Evolutionary conservation across 2,797 vertebrate species (phyloP), one percentile per base, ranked within the genome.

Genomic region (Peromyscus nudipes): DNA sequence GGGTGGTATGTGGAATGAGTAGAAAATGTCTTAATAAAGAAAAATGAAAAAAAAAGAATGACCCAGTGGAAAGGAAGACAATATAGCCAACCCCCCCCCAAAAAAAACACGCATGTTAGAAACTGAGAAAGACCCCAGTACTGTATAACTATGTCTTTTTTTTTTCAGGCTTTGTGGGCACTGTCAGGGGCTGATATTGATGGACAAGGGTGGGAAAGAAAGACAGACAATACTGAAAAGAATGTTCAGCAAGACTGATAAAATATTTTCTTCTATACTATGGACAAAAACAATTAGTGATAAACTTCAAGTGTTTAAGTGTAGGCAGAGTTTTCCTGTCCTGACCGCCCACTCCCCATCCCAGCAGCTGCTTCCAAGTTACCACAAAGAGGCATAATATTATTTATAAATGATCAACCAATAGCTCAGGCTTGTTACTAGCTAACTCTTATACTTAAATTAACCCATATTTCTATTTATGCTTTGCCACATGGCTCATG

Each of bases 271-370:
- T 96, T 77, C 19, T 31, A 25, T 27, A 21, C 31, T 73, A 5
- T 49, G 62, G n/a, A 29, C 16, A 80, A 60, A 23, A 77, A 49
- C 85, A 23, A 91, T 67, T 55, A 87, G n/a, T 23, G 65, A 17
- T 52, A 96, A 81, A 77, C 64, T 37, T 64, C 4, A 40, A 60
- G 17, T 43, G 57, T 90, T 87, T 73, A 88, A 91, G 95, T 60
- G 65, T 91, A 81, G 55, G 55, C 55, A 55, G 55, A 55, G 55
- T 17, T 55, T 55, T 55, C 16, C 55, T 55, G 55, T 55, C 55
- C 55, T 55, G 16, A 55, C 55, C 12, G 16, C 55, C 55, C 14
- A 55, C 14, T 55, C 55, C 55, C 55, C 55, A 55, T 55, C 55
- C 55, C 55, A 55, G 55, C 55, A 55, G 55, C 4, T 55, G 55